Conservation (phyloP, 2,113 vertebrate species). For the Chionis minor region DNA sequence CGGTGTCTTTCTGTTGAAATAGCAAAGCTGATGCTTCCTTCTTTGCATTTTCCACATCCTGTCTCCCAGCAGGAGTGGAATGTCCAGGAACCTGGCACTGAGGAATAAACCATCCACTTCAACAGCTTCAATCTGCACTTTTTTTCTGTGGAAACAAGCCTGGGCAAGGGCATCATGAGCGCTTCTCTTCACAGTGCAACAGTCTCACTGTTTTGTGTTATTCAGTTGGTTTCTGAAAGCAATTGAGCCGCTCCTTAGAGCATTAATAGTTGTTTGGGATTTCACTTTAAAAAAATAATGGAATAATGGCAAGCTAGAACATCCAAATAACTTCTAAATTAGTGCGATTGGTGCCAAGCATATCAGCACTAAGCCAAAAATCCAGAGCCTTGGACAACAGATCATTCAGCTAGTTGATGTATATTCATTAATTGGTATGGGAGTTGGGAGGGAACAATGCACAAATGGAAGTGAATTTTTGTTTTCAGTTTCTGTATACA, state of each 20-base stretch:
- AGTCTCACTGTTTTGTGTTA: neutral
- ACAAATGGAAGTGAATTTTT: constrained; percentile 24
- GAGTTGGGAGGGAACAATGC: constrained; percentile 5
- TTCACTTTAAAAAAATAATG: constrained; percentile 21
- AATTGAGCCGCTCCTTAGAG: neutral
- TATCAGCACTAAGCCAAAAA: constrained; percentile 23
- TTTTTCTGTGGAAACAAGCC: neutral
- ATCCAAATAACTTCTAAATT: constrained; percentile 43
- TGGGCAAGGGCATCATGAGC: neutral
- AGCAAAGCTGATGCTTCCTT: neutral
- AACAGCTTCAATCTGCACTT: neutral
- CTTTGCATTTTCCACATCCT: neutral
- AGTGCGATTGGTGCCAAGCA: neutral
- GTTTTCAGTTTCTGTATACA: neutral
- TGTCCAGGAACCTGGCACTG: neutral
- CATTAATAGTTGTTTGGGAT: neutral
- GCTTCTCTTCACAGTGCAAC: neutral
- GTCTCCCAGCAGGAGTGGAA: neutral
- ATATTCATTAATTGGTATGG: constrained; percentile 40
- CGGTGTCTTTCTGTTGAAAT: neutral
- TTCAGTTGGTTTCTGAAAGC: neutral
- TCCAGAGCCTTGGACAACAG: constrained; percentile 11
- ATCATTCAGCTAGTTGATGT: constrained; percentile 18
- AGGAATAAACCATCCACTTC: neutral
- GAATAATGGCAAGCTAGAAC: constrained; percentile 29